Percentiles rank a stretch among this genome's conserved stretches.
phyloP scores from a whole-genome alignment of 2,888 invertebrate genomes.

The Arenicola marina region DNA sequence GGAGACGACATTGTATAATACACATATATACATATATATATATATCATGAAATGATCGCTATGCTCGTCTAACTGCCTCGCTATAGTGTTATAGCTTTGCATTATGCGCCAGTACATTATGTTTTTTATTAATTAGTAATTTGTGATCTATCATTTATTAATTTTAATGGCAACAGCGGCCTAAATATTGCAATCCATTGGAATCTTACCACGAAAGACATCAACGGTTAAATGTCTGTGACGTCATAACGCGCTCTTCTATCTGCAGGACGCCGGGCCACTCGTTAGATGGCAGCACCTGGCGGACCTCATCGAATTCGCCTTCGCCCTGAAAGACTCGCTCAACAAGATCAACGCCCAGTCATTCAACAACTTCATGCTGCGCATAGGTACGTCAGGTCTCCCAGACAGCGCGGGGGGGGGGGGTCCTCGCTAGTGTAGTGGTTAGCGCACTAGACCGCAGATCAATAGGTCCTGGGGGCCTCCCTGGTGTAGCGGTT shows the following conservation, averaged over 20 bases:
- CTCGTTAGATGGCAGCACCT: slow-evolving; percentile 70
- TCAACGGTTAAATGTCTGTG: neutral
- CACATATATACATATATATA: too few species aligned
- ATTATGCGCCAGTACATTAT: too few species aligned
- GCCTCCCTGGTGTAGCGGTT: too few species aligned
- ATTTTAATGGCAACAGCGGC: neutral
- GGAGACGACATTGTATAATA: too few species aligned
- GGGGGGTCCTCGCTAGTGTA: too few species aligned
- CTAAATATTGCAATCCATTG: neutral
- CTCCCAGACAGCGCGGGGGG: too few species aligned
- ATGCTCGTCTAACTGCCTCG: too few species aligned
- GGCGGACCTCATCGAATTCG: slow-evolving; percentile 82
- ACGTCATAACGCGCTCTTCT: neutral
- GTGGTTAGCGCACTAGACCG: too few species aligned
- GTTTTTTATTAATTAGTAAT: neutral
- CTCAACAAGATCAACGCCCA: slow-evolving; percentile 86
- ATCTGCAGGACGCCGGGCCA: slow-evolving; percentile 16
- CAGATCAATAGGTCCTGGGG: too few species aligned
- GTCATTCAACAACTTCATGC: slow-evolving; percentile 88
- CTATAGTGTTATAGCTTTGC: too few species aligned
- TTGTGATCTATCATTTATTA: neutral
- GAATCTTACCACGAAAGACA: neutral
- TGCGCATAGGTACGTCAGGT: slow-evolving; percentile 83
- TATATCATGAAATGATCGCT: too few species aligned
- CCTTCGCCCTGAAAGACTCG: slow-evolving; percentile 82